Conservation (phyloP, 2,113 vertebrate species). For the Hucho hucho region DNA sequence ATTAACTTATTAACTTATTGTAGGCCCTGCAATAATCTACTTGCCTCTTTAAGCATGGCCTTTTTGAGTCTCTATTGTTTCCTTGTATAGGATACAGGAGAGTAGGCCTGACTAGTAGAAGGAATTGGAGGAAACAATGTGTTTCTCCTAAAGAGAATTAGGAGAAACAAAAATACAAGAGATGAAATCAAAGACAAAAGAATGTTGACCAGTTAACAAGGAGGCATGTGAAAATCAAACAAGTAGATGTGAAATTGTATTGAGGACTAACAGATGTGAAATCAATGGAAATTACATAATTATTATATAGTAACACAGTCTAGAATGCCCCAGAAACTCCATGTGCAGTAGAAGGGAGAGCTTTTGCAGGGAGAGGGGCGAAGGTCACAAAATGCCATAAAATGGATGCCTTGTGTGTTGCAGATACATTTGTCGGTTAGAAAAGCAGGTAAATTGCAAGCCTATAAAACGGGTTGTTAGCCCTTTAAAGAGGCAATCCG, state of each 20-base stretch:
- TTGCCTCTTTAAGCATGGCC: too few species aligned
- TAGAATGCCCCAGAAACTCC: neutral
- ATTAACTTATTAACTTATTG: too few species aligned
- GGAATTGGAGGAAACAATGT: neutral
- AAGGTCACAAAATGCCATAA: slow-evolving; percentile 68
- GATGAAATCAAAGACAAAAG: neutral
- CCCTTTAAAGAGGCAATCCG: slow-evolving; percentile 1
- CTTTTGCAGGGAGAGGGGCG: slow-evolving; percentile 37
- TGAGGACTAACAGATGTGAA: neutral
- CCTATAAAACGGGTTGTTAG: slow-evolving; percentile 49
- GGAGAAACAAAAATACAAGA: neutral
- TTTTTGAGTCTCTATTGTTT: too few species aligned
- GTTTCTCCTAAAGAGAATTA: neutral
- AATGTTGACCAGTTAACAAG: neutral
- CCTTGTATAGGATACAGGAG: too few species aligned
- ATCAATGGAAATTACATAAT: neutral
- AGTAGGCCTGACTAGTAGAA: neutral
- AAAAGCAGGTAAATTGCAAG: slow-evolving; percentile 64
- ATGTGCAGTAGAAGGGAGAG: neutral
- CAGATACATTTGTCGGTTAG: slow-evolving; percentile 69
- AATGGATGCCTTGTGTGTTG: slow-evolving; percentile 42
- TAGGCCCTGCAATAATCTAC: too few species aligned
- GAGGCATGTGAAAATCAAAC: neutral
- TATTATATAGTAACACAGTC: slow-evolving; percentile 16
- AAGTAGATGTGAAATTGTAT: neutral